These are phyloP conservation scores for Erethizon dorsatum DNA, from an alignment of 2,797 vertebrate genomes.

Conservation along the genomic window DNA sequence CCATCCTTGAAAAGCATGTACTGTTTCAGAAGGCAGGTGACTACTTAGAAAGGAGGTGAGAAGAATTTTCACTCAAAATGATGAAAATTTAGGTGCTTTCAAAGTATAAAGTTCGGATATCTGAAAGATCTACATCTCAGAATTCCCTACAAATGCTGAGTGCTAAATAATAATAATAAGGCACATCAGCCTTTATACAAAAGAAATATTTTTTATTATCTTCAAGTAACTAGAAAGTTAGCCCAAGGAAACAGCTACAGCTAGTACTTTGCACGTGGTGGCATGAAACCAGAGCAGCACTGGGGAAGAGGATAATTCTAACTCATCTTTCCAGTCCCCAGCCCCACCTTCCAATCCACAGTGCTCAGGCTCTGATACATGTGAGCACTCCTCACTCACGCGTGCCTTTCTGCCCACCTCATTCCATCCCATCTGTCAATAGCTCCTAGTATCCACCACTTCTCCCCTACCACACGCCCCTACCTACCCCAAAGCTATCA, in stretches of 20 bases:
- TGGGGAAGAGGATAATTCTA: accelerated
- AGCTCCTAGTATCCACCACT: not conserved
- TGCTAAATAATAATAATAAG: not conserved
- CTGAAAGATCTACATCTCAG: not conserved
- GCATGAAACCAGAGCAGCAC: not conserved
- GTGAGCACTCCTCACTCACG: accelerated
- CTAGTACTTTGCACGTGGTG: not conserved
- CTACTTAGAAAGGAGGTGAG: not conserved
- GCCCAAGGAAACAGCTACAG: not conserved
- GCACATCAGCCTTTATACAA: not conserved
- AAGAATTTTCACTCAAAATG: slow-evolving; percentile 14
- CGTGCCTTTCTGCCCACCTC: not conserved
- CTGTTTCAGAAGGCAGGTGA: not conserved
- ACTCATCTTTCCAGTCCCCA: accelerated
- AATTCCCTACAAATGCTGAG: not conserved
- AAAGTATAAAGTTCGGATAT: not conserved
- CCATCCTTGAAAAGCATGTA: not conserved
- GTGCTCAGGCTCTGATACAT: not conserved
- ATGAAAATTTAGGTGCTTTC: not conserved
- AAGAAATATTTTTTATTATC: not conserved
- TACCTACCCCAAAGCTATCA: too few species aligned
- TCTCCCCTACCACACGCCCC: too few species aligned
- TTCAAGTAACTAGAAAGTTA: not conserved
- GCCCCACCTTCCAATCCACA: too few species aligned
- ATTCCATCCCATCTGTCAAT: not conserved